These are phyloP conservation scores for Gambusia affinis DNA, from an alignment of 2,113 vertebrate genomes.

Conservation along the genomic window DNA sequence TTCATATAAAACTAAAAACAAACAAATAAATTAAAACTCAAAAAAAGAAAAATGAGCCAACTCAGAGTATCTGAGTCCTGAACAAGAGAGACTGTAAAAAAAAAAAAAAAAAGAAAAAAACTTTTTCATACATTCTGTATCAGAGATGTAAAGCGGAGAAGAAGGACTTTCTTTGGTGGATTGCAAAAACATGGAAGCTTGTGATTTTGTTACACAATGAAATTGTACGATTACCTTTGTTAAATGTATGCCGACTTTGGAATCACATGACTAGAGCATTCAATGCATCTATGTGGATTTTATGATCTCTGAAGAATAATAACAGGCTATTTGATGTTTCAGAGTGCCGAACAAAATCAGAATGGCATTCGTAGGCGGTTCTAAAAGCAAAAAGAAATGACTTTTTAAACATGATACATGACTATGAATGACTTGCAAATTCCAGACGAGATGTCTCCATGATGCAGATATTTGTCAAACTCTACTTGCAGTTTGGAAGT, in stretches of 20 bases:
- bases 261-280: slow-evolving; percentile 15
- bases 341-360: neutral
- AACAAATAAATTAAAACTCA: neutral
- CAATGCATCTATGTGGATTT: slow-evolving; percentile 14
- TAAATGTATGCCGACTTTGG: slow-evolving; percentile 25
- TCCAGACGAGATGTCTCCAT: slow-evolving; percentile 21
- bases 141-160: slow-evolving; percentile 7
- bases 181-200: slow-evolving; percentile 8
- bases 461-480: slow-evolving; percentile 19
- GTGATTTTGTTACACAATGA: slow-evolving; percentile 31
- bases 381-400: neutral
- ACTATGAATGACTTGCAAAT: slow-evolving; percentile 12
- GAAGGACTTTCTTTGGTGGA: slow-evolving; percentile 2
- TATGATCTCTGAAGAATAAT: neutral
- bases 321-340: slow-evolving; percentile 3
- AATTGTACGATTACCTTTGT: slow-evolving; percentile 41
- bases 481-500: slow-evolving; percentile 11
- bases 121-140: slow-evolving; percentile 9
- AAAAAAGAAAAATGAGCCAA: slow-evolving; percentile 42
- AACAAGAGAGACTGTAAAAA: slow-evolving; percentile 40
- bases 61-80: slow-evolving; percentile 20
- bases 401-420: neutral
- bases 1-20: slow-evolving; percentile 20
- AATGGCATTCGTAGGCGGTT: neutral
- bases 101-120: slow-evolving; percentile 5